Base-by-base conservation (phyloP, 2,113 vertebrate genomes). In the Tragelaphus strepsiceros region DNA sequence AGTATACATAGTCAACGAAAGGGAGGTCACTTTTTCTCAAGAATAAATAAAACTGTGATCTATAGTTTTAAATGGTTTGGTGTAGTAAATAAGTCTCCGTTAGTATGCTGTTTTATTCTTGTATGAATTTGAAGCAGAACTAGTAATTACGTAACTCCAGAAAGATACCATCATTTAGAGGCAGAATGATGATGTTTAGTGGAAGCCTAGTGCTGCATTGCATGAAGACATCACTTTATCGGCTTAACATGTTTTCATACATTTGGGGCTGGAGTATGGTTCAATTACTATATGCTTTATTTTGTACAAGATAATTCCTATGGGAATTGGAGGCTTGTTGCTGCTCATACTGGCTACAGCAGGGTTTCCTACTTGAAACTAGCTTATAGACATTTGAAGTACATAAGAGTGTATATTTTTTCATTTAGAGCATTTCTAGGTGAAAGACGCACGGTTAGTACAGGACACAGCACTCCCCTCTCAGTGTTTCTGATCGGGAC, bases 101-200 rank as follows among this genome's bases (percentile, higher is more conserved):
- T 90, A 54, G 56, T 90, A 53, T 82, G 28, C 35, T 81, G 0
- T 81, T 93, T 95, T 90, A 51, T 94, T 96, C 21, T 74, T 88
- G 1, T 94, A 14, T 92, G 92, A 78, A 87, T 89, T 90, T 97
- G 77, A 97, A 74, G 74, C 49, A 84, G 58, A 51, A 71, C 46
- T 49, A 61, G 1, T 95, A 43, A 88, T 64, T 80, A 22, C 49
- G 2, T 90, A 81, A 77, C 82, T 92, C 43, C 1, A 92, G 54
- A 90, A 92, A 87, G 46, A 19, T 19, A 35, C 24, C 8, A 43
- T 71, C 91, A 4, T 56, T 90, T 3, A 19, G 51, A 43, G 49
- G 10, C 35, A 94, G 43, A 94, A 77, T 30, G 82, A n/a, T 39
- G 30, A 49, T 67, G 10, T 62, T 96, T 84, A 96, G 21, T 90